These are phyloP conservation scores for Drosophila ficusphila DNA, from an alignment of 1,140 invertebrate species.

Conservation along the genomic window DNA sequence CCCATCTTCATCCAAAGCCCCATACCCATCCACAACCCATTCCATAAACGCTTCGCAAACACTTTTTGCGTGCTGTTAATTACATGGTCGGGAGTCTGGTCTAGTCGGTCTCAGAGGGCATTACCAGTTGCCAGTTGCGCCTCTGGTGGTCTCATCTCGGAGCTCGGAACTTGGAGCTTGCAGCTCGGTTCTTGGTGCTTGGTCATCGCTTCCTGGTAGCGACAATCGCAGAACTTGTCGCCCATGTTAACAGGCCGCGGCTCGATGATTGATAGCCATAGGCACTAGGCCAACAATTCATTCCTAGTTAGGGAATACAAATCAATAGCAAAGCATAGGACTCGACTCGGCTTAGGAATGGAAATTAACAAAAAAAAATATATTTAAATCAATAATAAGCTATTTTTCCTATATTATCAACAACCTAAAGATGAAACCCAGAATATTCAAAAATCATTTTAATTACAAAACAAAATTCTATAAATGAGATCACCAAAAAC, in stretches of 20 bases:
- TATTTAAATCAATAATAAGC: too few species aligned
- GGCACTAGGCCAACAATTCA: slow-evolving; percentile 39
- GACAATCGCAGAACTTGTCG: slow-evolving; percentile 67
- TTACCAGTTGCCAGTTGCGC: slow-evolving; percentile 45
- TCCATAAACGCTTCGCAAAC: slow-evolving; percentile 75
- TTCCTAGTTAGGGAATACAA: neutral
- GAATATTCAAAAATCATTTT: too few species aligned
- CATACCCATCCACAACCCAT: slow-evolving; percentile 32
- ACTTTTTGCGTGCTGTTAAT: slow-evolving; percentile 82
- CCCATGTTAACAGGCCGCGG: slow-evolving; percentile 64
- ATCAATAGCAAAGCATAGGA: neutral
- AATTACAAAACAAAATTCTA: too few species aligned
- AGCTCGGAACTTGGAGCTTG: too few species aligned
- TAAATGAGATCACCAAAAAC: too few species aligned
- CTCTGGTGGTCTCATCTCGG: slow-evolving; percentile 62
- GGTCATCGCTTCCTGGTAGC: slow-evolving; percentile 79
- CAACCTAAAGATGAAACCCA: too few species aligned
- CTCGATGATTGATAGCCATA: slow-evolving; percentile 75
- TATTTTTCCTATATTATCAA: too few species aligned
- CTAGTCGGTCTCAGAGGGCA: slow-evolving; percentile 75
- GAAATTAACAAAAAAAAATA: neutral
- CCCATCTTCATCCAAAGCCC: too few species aligned
- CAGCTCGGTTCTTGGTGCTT: slow-evolving; percentile 35
- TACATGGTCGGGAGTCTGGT: slow-evolving; percentile 65
- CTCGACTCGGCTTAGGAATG: neutral